Evolutionary conservation across 2,113 vertebrate species (phyloP).

Genomic region (Trinectes maculatus): DNA sequence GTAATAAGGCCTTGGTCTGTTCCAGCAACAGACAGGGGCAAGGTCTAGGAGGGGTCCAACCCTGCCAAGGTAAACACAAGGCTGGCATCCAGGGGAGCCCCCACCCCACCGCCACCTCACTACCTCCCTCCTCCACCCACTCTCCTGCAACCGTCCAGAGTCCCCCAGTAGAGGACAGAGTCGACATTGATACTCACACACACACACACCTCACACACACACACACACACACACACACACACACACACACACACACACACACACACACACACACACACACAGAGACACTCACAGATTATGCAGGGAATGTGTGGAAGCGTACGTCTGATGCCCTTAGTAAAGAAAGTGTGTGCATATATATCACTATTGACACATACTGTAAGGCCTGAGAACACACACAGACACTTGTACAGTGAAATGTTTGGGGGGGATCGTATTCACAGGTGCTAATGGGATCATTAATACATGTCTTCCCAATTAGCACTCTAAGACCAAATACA

Average conservation of each 20-base stretch:
- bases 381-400: constrained; percentile 53
- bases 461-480: neutral
- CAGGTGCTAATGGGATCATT: constrained; percentile 17
- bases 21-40: constrained; percentile 62
- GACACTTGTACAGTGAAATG: constrained; percentile 35
- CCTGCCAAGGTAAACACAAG: constrained; percentile 82
- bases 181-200: constrained; percentile 76
- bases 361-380: constrained; percentile 36
- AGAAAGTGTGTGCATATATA: constrained; percentile 13
- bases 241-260: constrained; percentile 39
- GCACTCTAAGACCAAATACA: constrained; percentile 1
- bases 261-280: constrained; percentile 55
- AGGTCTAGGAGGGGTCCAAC: constrained; percentile 38
- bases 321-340: constrained; percentile 42
- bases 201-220: constrained; percentile 54
- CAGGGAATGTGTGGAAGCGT: constrained; percentile 54
- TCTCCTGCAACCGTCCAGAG: constrained; percentile 45
- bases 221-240: no score
- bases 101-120: neutral
- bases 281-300: constrained; percentile 58
- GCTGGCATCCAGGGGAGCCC: constrained; percentile 60
- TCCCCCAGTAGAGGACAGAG: constrained; percentile 75
- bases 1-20: constrained; percentile 80
- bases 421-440: constrained; percentile 14
- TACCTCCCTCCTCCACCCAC: constrained; percentile 29